phyloP scores from a whole-genome alignment of 2,797 vertebrate genomes.

The Chiloscyllium punctatum region DNA sequence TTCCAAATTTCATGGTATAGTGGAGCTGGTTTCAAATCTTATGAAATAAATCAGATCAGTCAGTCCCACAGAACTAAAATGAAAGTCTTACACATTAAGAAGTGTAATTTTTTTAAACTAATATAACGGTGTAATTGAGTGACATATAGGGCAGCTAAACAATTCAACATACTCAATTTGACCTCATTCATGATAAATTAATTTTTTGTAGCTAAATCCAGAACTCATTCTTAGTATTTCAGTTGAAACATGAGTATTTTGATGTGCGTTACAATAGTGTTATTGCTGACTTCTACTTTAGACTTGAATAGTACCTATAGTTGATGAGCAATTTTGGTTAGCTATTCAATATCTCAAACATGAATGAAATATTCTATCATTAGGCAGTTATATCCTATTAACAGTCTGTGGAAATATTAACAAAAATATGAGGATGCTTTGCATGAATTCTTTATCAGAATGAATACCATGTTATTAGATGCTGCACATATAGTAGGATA shows the following conservation, averaged over 20 bases:
- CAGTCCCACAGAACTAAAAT: not conserved
- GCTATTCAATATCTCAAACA: not conserved
- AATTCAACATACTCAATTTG: not conserved
- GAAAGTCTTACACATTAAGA: not conserved
- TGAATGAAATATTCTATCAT: not conserved
- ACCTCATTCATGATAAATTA: not conserved
- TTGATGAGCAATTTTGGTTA: not conserved
- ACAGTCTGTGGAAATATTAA: not conserved
- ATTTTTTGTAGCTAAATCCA: not conserved
- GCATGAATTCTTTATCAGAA: not conserved
- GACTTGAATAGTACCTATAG: not conserved
- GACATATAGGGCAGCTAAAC: not conserved
- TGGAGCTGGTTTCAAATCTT: not conserved
- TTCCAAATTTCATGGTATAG: not conserved
- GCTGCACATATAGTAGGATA: not conserved
- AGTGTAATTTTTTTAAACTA: not conserved
- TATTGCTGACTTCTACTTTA: not conserved
- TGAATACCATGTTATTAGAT: not conserved
- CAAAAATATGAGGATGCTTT: not conserved
- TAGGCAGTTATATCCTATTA: too few relatives aligned
- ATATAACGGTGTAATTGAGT: not conserved
- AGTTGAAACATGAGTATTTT: not conserved
- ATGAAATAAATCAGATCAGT: not conserved
- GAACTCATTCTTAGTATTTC: not conserved
- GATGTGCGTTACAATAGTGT: not conserved